A percentile compares a stretch with the other conserved stretches of the same genome.
These are phyloP conservation scores for Danio kyathit DNA, from an alignment of 2,797 vertebrate species.

Conservation along the genomic window DNA sequence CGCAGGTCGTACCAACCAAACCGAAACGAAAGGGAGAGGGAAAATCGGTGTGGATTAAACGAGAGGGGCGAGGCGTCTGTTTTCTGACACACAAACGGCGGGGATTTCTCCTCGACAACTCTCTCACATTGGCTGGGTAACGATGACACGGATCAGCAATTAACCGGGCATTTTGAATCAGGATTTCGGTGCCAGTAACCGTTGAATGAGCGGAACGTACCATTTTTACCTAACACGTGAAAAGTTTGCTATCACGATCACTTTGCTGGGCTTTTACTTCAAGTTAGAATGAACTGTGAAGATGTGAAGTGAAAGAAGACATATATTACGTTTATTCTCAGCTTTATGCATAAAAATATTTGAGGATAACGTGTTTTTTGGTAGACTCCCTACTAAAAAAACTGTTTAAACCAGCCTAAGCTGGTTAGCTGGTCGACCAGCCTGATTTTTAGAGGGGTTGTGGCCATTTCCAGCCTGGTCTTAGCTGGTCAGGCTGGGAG, in stretches of 20 bases:
- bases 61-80: constrained; percentile 38
- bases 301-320: background rate
- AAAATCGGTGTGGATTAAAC: constrained; percentile 2
- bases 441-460: too few species aligned
- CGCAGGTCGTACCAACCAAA: constrained; percentile 34
- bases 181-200: constrained; percentile 59
- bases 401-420: too few species aligned
- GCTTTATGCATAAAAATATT: too few species aligned
- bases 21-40: constrained; percentile 30
- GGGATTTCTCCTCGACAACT: constrained; percentile 53
- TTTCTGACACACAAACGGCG: constrained; percentile 45
- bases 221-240: constrained; percentile 36
- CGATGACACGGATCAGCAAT: constrained; percentile 50
- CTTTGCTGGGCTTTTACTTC: background rate
- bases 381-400: too few species aligned
- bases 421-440: too few species aligned
- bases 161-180: constrained; percentile 53
- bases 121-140: constrained; percentile 41
- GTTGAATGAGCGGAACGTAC: constrained; percentile 62
- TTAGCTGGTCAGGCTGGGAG: too few species aligned
- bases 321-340: too few species aligned
- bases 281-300: background rate
- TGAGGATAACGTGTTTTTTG: too few species aligned
- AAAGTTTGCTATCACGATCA: background rate
- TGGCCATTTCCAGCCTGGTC: too few species aligned